A percentile compares a stretch with the other conserved stretches of the same genome.
Conservation (phyloP, 2,797 vertebrate species). For the Anguilla anguilla region DNA sequence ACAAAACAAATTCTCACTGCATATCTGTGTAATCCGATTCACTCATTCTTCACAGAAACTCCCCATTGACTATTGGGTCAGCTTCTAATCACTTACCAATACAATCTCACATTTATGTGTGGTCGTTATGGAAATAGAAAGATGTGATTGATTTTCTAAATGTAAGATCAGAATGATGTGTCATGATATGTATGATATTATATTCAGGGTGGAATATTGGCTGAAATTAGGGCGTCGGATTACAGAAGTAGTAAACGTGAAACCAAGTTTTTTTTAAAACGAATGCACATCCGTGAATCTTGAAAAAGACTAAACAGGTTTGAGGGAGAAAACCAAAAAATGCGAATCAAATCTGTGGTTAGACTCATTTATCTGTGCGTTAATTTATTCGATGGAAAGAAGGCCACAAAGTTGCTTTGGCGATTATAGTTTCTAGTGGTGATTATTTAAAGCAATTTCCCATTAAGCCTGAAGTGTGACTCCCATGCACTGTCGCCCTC, state of each 20-base stretch:
- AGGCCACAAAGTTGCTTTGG: neutral
- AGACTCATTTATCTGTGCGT: too few species aligned
- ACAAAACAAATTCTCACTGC: neutral
- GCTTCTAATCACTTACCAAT: neutral
- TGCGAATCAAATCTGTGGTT: neutral
- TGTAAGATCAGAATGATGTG: neutral
- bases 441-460: neutral
- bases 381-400: neutral
- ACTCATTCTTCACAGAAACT: neutral
- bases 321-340: neutral
- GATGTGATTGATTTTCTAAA: neutral
- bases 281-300: neutral
- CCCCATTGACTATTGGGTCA: neutral
- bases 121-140: neutral
- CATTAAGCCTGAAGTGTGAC: neutral
- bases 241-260: constrained; percentile 27
- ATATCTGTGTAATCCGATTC: constrained; percentile 22
- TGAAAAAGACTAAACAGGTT: neutral
- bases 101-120: neutral
- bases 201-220: neutral
- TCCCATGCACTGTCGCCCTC: neutral
- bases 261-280: neutral
- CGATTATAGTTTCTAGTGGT: too few species aligned
- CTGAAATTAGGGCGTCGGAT: constrained; percentile 10
- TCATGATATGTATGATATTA: neutral